Conservation (phyloP, 1,140 invertebrate genomes). For the Caligus rogercresseyi region DNA sequence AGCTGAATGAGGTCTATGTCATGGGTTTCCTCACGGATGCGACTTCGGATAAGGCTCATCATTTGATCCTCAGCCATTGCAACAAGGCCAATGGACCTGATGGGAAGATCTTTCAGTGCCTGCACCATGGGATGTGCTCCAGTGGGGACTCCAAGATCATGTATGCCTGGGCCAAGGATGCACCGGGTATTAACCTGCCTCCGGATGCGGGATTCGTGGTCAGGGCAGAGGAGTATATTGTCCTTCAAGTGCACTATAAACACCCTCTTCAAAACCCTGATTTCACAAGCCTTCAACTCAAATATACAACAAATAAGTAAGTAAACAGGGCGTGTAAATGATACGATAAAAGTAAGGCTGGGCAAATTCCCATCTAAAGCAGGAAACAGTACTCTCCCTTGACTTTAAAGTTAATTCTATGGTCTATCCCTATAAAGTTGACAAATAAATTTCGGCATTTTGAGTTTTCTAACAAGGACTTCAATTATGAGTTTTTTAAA, state of each 20-base stretch:
- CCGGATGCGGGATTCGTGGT: conserved; percentile 38
- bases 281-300: conserved; percentile 27
- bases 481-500: too few relatives aligned
- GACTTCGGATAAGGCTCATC: conserved; percentile 33
- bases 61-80: conserved; percentile 44
- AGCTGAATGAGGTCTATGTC: conserved; percentile 28
- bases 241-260: conserved; percentile 36
- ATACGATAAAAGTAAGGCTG: conserved; percentile 3
- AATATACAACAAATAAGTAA: conserved; percentile 26
- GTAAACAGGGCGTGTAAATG: background rate
- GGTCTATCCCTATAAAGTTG: too few relatives aligned
- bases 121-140: conserved; percentile 29
- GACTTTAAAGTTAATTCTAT: too few relatives aligned
- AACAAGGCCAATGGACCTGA: conserved; percentile 27
- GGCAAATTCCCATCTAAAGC: too few relatives aligned
- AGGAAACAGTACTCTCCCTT: too few relatives aligned
- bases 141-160: conserved; percentile 32
- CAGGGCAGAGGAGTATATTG: conserved; percentile 35
- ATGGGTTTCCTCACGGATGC: conserved; percentile 25
- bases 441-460: too few relatives aligned
- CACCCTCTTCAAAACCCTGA: conserved; percentile 26
- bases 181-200: conserved; percentile 38
- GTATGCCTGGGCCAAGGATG: conserved; percentile 47
- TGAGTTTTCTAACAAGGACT: too few relatives aligned
- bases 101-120: conserved; percentile 25